Evolutionary conservation across 2,113 vertebrate genomes (phyloP), one percentile per base, ranked within the genome.

Genomic region (Caretta caretta): DNA sequence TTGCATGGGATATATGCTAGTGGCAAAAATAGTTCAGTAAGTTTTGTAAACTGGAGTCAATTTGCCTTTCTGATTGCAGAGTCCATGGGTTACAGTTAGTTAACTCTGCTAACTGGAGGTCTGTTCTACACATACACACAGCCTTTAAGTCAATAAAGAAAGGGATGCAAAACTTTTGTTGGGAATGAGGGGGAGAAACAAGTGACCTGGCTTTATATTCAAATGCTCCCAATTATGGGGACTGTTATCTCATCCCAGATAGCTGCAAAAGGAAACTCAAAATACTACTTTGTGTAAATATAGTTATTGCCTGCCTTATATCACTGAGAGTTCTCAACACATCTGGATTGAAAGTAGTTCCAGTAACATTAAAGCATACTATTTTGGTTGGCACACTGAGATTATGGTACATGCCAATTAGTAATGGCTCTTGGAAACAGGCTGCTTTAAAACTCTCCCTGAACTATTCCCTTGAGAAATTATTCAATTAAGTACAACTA

Each of bases 401-500:
- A 20, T 97, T 96, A 93, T 91, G 97, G 97, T 98, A 95, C 97
- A 97, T 98, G 98, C 99, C 99, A 99, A 98, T 99, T 99, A 98
- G 98, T 99, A 99, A 99, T 99, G 98, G 98, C 98, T 98, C 98
- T 98, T 98, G 98, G 98, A 98, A 98, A 95, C 97, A 93, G 97
- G 57, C 97, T 97, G 97, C 97, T 96, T 97, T 96, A 97, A 97
- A 98, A 97, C 97, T 98, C 98, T 98, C 98, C 98, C 97, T 97
- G 94, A 97, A 97, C 97, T 97, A 97, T 98, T 98, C 99, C 98
- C 98, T 9, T 0, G 98, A 98, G 99, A 99, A 99, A 99, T 99
- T 98, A 98, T 99, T 98, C 98, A 98, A 99, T 99, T 99, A 99
- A 99, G 98, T 97, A 96, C 98, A 98, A 98, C 98, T 98, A 98